Percentiles rank a stretch among this genome's conserved stretches.
Evolutionary conservation across 1,140 invertebrate species (phyloP).

Genomic region (Drosophila grimshawi): DNA sequence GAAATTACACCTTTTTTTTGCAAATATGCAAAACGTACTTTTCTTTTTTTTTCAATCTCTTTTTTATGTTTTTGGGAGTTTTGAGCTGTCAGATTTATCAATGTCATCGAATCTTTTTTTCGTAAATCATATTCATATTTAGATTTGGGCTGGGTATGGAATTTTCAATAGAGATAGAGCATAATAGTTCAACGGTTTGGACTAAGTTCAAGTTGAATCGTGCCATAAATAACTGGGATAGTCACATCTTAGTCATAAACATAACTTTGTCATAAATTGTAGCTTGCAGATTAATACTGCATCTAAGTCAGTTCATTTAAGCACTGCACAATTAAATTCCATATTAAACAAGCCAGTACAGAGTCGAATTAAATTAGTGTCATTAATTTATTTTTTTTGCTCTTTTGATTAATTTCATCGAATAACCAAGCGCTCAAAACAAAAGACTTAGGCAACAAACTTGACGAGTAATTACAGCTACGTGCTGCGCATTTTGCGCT

Average conservation of each 20-base stretch:
- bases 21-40: neutral
- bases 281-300: too few relatives aligned
- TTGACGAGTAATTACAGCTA: slow-evolving; percentile 63
- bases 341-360: slow-evolving; percentile 11
- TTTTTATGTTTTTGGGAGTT: slow-evolving; percentile 3
- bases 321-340: slow-evolving; percentile 5
- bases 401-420: slow-evolving; percentile 23
- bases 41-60: slow-evolving; percentile 15
- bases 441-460: slow-evolving; percentile 76
- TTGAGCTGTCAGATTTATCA: slow-evolving; percentile 16
- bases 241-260: neutral
- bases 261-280: too few relatives aligned
- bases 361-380: slow-evolving; percentile 52
- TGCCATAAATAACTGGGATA: neutral
- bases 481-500: slow-evolving; percentile 63
- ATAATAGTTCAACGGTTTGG: slow-evolving; percentile 1
- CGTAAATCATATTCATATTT: slow-evolving; percentile 11
- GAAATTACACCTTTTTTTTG: neutral
- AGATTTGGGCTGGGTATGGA: slow-evolving; percentile 9
- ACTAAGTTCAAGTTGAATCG: slow-evolving; percentile 3
- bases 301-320: too few relatives aligned
- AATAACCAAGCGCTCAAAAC: slow-evolving; percentile 60
- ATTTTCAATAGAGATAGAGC: slow-evolving; percentile 2
- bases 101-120: neutral
- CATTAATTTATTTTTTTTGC: slow-evolving; percentile 39